Conservation (phyloP, 2,797 vertebrate genomes). For the Kryptolebias ocellatus region DNA sequence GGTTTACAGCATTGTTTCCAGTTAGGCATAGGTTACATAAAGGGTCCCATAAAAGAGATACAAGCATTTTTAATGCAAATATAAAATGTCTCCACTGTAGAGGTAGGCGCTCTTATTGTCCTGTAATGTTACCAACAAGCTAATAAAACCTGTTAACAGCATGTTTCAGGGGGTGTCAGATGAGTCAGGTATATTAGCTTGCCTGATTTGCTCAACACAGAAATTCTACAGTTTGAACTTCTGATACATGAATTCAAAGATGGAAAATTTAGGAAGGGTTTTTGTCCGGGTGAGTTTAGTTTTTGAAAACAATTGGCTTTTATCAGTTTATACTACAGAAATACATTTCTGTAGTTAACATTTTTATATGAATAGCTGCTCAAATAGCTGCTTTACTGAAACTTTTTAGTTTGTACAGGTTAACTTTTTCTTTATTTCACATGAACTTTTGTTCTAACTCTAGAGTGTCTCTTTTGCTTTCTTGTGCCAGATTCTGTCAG, state of each 20-base stretch:
- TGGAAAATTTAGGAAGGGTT: not conserved
- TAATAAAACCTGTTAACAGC: not conserved
- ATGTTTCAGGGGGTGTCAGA: not conserved
- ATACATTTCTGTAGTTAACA: not conserved
- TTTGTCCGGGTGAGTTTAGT: not conserved
- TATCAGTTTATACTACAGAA: no score
- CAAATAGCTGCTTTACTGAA: not conserved
- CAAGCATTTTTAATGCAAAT: not conserved
- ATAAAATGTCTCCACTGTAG: not conserved
- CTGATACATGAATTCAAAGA: not conserved
- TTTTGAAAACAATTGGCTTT: not conserved
- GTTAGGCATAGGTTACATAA: not conserved
- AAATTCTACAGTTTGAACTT: no score
- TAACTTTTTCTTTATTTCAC: not conserved
- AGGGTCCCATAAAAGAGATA: not conserved
- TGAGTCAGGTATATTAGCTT: not conserved
- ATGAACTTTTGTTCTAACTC: not conserved
- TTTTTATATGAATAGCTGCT: not conserved
- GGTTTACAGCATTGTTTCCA: not conserved
- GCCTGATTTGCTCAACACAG: not conserved
- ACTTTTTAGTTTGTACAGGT: not conserved
- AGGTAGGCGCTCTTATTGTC: not conserved
- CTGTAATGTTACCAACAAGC: not conserved
- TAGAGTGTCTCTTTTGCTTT: not conserved
- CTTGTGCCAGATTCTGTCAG: conserved; percentile 11